A percentile compares a stretch with the other conserved stretches of the same genome.
These are phyloP conservation scores for Urocynchramus pylzowi DNA, from an alignment of 2,113 vertebrate genomes.

Conservation along the genomic window DNA sequence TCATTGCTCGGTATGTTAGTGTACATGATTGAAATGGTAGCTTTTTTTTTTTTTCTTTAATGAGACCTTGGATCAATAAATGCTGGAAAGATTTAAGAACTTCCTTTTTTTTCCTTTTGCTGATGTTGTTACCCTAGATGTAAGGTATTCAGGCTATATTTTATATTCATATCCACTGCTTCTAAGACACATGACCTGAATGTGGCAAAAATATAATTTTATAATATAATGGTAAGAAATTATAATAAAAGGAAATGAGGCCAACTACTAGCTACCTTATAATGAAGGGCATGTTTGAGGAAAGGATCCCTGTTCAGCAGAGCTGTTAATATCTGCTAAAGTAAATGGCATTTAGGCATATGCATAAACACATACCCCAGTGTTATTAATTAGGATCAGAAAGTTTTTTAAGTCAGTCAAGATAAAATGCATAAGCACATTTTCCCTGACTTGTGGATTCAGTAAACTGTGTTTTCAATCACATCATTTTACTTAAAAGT, in stretches of 20 bases:
- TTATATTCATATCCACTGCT: neutral
- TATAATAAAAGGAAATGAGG: neutral
- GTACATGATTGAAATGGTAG: neutral
- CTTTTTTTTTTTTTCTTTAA: neutral
- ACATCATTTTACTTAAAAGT: neutral
- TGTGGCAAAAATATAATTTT: conserved; percentile 3
- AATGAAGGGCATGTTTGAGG: neutral
- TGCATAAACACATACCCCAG: neutral
- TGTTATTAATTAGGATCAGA: neutral
- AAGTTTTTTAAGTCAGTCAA: neutral
- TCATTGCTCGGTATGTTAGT: neutral
- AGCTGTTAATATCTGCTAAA: neutral
- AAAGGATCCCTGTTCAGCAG: neutral
- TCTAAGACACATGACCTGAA: neutral
- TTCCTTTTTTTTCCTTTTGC: neutral
- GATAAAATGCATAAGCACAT: neutral
- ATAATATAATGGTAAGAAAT: neutral
- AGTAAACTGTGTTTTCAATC: neutral
- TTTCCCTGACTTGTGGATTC: neutral
- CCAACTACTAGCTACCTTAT: neutral
- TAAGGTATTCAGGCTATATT: neutral
- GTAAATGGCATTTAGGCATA: neutral
- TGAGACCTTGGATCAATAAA: neutral
- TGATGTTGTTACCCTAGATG: neutral
- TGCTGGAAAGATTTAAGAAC: neutral